Evolutionary conservation across 2,797 vertebrate genomes (phyloP), one percentile per base, ranked within the genome.

Genomic region (Microtus obscurus): DNA sequence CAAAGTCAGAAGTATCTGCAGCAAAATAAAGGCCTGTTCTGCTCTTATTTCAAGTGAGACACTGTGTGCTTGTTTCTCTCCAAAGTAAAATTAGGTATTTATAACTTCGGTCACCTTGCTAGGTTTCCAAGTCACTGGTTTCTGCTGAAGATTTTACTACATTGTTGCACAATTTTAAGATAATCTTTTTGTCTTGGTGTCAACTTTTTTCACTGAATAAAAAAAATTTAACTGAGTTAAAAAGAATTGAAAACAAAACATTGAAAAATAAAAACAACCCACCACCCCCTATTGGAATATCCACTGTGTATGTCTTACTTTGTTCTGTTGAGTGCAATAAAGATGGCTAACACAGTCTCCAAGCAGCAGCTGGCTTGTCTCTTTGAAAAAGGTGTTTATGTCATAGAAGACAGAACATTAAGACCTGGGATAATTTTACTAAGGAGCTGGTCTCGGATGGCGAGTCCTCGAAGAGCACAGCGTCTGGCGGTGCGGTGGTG

Each of bases 141-240:
- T 98, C 95, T 98, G 98, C 98, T 98, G 91, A 96, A 97, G 90
- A 95, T 95, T 97, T 97, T 95, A 85, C 96, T 97, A 92, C 98
- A 63, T 98, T 98, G 97, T 98, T 98, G 97, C 98, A 98, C 98
- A 98, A 91, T 92, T 98, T 98, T 97, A 97, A 98, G 92, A 98
- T 97, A 95, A 97, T 63, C 97, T 98, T 97, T 98, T 98, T 98
- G 97, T 98, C 97, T 98, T 94, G 86, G 83, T 98, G 98, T 98
- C 97, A 93, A 89, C 93, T 92, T 98, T 96, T 93, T 97, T 97
- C 98, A 98, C 95, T 96, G 94, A 98, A 97, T 98, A 98, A 98
- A 98, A 98, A 98, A 98, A 98, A 98, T 96, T 59, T 93, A 97
- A 98, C 97, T 97, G 98, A 97, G 97, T 98, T 97, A 98, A 98